Evolutionary conservation across 2,797 vertebrate species (phyloP).

Genomic region (Lepilemur ruficaudatus): DNA sequence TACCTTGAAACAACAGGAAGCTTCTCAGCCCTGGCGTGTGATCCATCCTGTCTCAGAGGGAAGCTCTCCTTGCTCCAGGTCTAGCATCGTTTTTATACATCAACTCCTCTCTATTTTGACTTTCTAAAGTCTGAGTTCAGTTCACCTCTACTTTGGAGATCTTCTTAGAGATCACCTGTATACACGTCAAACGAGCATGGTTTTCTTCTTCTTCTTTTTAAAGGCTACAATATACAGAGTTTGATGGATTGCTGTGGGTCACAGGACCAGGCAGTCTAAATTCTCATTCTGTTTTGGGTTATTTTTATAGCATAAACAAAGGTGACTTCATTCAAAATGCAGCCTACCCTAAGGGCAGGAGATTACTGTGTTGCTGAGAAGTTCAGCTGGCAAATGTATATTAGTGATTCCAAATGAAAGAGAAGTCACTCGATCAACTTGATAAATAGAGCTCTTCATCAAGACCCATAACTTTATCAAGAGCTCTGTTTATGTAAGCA

Average conservation of each 20-base stretch:
- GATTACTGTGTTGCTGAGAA: background rate
- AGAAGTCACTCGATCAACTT: background rate
- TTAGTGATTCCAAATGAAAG: background rate
- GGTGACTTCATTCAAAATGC: background rate
- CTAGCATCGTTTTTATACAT: constrained; percentile 39
- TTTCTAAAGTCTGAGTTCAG: constrained; percentile 23
- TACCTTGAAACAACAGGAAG: constrained; percentile 48
- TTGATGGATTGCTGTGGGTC: background rate
- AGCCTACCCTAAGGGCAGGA: background rate
- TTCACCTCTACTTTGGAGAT: background rate
- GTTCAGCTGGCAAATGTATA: background rate
- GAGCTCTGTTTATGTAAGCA: background rate
- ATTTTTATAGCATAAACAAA: background rate
- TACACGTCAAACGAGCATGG: background rate
- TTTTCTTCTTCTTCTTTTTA: background rate
- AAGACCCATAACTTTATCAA: background rate
- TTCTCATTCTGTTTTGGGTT: background rate
- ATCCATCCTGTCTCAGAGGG: constrained; percentile 62
- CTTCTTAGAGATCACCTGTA: background rate
- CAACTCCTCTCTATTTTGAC: constrained; percentile 26
- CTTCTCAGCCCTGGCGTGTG: background rate
- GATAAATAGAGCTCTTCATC: background rate
- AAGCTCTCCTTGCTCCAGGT: background rate
- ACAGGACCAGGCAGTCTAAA: background rate
- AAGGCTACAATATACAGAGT: background rate